Base-by-base conservation (phyloP, 2,888 invertebrate species). In the Chymomyza amoena region DNA sequence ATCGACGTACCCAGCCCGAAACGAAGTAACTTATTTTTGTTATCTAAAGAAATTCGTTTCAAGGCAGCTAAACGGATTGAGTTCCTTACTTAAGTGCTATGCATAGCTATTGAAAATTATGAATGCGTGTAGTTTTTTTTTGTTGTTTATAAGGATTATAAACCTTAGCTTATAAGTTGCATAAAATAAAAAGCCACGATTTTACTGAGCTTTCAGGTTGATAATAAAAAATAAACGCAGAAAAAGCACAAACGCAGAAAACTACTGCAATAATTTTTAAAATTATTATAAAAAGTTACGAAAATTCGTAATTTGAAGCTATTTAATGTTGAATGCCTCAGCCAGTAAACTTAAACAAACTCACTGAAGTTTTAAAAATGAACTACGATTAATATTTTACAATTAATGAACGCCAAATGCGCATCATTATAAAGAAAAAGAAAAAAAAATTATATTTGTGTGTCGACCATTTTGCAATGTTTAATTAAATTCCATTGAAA, bases 281-380 rank as follows among this genome's bases (percentile, higher is more conserved):
- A 45, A 74, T 64, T 59, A 66, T 57, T 20, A 15, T 15, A 20
- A 57, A 25, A 25, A 57, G 28, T 20, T 25, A 57, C 15, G 57
- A 7, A 4, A 15, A 25, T 10, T 25, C 20, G 10, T 54, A 54
- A 70, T 70, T 75, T 66, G 59, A 57, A 70, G 45, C 64, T 70
- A 74, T 32, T 16, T 39, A 77, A 9, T 76, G 72, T 82, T 84
- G 77, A 84, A 82, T 78, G 82, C 82, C 82, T 82, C 85, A 82
- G 85, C 84, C 85, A 82, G 82, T 84, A 69, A 71, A 69, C 13
- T 45, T 45, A 32, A 32, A 32, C 39, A 45, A 13, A 36, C 6
- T 36, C 9, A 45, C 39, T 13, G 39, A 10, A 54, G 16, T 54
- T 54, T 32, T 54, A 18, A 54, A 54, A 18, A 54, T n/a, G 13